Conservation (phyloP, 2,888 invertebrate species). For the Melanargia galathea region DNA sequence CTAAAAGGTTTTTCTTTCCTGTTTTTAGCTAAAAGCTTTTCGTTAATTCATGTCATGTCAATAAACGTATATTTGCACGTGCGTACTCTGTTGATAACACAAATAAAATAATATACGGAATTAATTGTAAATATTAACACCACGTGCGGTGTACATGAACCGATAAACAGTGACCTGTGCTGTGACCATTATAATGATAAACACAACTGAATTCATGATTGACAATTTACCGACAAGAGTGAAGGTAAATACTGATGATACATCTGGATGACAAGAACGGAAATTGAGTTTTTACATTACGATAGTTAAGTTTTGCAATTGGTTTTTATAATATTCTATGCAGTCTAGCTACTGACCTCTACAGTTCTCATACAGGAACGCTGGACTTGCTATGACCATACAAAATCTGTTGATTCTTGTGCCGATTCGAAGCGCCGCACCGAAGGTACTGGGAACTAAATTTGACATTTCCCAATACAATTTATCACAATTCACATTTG, state of each 20-base stretch:
- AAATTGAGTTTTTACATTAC: no score
- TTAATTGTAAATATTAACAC: neutral
- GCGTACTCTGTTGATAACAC: neutral
- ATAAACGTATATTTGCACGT: neutral
- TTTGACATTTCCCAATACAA: no score
- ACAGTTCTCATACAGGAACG: no score
- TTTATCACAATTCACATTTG: no score
- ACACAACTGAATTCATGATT: neutral
- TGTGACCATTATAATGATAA: slow-evolving; percentile 17
- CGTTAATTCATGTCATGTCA: neutral
- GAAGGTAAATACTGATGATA: neutral
- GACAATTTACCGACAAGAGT: neutral
- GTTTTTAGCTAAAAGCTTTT: slow-evolving; percentile 1
- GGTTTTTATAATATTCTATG: no score
- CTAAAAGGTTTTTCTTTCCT: no score
- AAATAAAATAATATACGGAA: neutral
- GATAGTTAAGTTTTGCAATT: no score
- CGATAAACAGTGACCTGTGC: slow-evolving; percentile 13
- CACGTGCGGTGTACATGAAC: slow-evolving; percentile 11
- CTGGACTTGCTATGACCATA: no score
- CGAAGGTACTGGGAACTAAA: no score
- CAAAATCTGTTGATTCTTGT: no score
- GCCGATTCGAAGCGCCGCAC: no score
- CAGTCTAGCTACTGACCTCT: no score
- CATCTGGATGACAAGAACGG: neutral